Percentiles rank a stretch among this genome's conserved stretches.
These are phyloP conservation scores for Sphaeridia pumilis DNA, from an alignment of 2,888 invertebrate genomes.

Conservation along the genomic window DNA sequence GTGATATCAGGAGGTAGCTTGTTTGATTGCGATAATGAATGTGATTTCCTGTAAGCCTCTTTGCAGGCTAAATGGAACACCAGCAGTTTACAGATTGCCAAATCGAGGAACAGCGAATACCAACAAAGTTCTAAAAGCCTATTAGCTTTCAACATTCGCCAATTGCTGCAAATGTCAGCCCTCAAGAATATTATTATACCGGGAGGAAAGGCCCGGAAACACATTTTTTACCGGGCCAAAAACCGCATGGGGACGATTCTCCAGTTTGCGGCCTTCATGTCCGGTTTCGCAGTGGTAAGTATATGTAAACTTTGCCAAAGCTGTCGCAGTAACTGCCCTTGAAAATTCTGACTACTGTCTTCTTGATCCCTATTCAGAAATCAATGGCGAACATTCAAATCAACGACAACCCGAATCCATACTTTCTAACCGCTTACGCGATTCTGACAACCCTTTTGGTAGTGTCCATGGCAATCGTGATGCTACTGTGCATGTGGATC, in stretches of 20 bases:
- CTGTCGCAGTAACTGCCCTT: too few relatives aligned
- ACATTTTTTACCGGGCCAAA: slow-evolving; percentile 21
- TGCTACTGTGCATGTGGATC: slow-evolving; percentile 7
- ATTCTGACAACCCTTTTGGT: slow-evolving; percentile 9
- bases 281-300: slow-evolving; percentile 33
- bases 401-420: slow-evolving; percentile 26
- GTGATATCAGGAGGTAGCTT: too few relatives aligned
- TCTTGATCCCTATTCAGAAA: background rate
- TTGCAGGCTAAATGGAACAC: too few relatives aligned
- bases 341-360: background rate
- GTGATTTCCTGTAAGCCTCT: too few relatives aligned
- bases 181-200: slow-evolving; percentile 8
- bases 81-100: too few relatives aligned
- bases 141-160: too few relatives aligned
- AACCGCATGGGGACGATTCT: slow-evolving; percentile 24
- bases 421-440: slow-evolving; percentile 22
- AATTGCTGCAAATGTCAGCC: too few relatives aligned
- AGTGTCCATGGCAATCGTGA: slow-evolving; percentile 1
- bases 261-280: slow-evolving; percentile 27
- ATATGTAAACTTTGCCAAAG: background rate
- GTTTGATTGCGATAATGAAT: too few relatives aligned
- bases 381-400: slow-evolving; percentile 28
- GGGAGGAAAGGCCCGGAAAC: slow-evolving; percentile 2
- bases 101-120: too few relatives aligned
- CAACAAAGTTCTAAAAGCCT: too few relatives aligned